These are phyloP conservation scores for Octomys mimax DNA, from an alignment of 2,797 vertebrate genomes.

Conservation along the genomic window DNA sequence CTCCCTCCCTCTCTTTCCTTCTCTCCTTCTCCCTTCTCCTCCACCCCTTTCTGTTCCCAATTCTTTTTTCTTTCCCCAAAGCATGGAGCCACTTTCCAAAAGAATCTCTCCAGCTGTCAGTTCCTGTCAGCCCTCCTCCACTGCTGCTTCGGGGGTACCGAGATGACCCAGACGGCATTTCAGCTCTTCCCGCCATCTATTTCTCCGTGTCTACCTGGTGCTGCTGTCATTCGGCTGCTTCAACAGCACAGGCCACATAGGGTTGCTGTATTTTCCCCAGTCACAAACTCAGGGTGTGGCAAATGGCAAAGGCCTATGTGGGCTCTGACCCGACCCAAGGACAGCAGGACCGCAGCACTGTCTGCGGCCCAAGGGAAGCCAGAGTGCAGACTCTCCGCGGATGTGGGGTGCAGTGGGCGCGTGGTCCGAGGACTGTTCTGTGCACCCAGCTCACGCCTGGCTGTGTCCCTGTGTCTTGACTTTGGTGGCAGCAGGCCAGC, in stretches of 20 bases:
- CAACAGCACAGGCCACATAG: not conserved
- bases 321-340: slow-evolving; percentile 20
- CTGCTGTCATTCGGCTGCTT: not conserved
- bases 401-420: not conserved
- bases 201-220: not conserved
- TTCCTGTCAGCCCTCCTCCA: not conserved
- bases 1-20: not conserved
- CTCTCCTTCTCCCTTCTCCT: not conserved
- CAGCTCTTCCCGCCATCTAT: not conserved
- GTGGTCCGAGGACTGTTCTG: not conserved
- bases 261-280: not conserved
- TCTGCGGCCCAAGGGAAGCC: not conserved
- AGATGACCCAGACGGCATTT: not conserved
- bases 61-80: not conserved
- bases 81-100: not conserved
- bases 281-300: slow-evolving; percentile 24
- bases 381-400: not conserved
- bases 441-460: not conserved
- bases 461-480: not conserved
- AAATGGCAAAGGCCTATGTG: not conserved
- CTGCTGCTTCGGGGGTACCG: not conserved
- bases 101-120: not conserved
- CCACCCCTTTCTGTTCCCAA: not conserved
- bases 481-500: not conserved
- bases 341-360: not conserved